These are phyloP conservation scores for Lasioglossum calceatum DNA, from an alignment of 2,888 invertebrate genomes.

Conservation along the genomic window DNA sequence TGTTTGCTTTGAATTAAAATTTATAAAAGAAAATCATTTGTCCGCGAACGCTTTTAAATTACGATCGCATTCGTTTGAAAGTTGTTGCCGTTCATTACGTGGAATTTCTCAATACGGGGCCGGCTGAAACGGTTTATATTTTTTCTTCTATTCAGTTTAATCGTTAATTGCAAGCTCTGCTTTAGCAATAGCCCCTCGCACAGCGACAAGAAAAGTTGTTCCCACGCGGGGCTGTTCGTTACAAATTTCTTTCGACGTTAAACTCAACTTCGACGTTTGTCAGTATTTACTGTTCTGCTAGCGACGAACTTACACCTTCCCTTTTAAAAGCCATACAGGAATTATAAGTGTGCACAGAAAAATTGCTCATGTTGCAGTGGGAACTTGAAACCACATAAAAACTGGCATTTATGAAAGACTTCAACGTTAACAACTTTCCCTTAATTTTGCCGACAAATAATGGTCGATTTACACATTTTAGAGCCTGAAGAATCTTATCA, in stretches of 20 bases:
- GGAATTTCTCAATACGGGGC: conserved; percentile 16
- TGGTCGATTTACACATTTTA: too few species aligned
- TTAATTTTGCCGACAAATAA: too few species aligned
- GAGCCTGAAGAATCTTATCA: too few species aligned
- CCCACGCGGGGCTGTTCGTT: background rate
- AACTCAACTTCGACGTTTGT: background rate
- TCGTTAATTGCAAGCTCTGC: conserved; percentile 30
- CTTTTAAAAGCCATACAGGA: background rate
- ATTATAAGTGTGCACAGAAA: background rate
- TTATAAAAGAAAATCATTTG: conserved; percentile 11
- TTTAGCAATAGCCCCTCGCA: background rate
- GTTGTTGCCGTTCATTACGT: conserved; percentile 26
- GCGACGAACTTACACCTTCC: background rate
- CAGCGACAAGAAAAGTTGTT: background rate
- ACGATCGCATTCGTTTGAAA: conserved; percentile 18
- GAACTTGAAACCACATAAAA: background rate
- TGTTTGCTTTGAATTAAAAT: conserved; percentile 31
- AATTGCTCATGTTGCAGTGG: background rate
- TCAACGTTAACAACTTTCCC: too few species aligned
- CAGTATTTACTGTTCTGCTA: background rate
- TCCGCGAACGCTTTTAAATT: conserved; percentile 14
- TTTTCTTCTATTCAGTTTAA: conserved; percentile 21
- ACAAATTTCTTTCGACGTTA: background rate
- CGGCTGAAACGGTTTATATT: conserved; percentile 7
- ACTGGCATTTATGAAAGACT: too few species aligned